These are phyloP conservation scores for Eira barbara DNA, from an alignment of 2,113 vertebrate genomes.

Conservation along the genomic window DNA sequence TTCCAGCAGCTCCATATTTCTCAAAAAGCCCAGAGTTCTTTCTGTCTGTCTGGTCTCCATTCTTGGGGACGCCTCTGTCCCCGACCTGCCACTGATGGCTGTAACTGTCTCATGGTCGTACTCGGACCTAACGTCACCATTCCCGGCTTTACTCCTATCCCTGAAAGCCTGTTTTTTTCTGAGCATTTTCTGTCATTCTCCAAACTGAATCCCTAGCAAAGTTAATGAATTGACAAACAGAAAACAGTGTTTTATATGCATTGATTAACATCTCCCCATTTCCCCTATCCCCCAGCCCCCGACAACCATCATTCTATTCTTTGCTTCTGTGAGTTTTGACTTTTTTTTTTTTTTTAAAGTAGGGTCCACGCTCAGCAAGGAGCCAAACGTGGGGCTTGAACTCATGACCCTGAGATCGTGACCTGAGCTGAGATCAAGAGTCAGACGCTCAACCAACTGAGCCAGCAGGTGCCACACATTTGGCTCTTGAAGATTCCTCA, in stretches of 20 bases:
- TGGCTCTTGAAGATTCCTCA: not conserved
- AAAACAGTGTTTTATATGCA: not conserved
- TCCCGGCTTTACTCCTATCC: not conserved
- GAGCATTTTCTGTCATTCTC: not conserved
- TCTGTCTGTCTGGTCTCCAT: not conserved
- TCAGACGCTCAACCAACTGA: not conserved
- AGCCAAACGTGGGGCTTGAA: not conserved
- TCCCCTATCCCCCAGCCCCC: not conserved
- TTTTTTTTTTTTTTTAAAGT: not conserved
- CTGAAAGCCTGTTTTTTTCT: not conserved
- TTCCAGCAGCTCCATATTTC: rapidly evolving
- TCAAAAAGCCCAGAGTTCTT: no score
- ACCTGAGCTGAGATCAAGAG: not conserved
- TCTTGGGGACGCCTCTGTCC: not conserved
- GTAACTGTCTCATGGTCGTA: no score
- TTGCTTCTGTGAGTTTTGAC: not conserved
- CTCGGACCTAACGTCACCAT: no score
- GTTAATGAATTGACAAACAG: not conserved
- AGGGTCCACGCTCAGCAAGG: not conserved
- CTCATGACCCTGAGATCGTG: not conserved
- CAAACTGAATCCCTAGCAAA: not conserved
- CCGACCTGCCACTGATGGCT: not conserved
- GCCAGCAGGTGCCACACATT: not conserved
- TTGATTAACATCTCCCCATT: not conserved
- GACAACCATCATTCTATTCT: not conserved